Conservation (phyloP, 2,888 invertebrate genomes). For the Dryomyza anilis region DNA sequence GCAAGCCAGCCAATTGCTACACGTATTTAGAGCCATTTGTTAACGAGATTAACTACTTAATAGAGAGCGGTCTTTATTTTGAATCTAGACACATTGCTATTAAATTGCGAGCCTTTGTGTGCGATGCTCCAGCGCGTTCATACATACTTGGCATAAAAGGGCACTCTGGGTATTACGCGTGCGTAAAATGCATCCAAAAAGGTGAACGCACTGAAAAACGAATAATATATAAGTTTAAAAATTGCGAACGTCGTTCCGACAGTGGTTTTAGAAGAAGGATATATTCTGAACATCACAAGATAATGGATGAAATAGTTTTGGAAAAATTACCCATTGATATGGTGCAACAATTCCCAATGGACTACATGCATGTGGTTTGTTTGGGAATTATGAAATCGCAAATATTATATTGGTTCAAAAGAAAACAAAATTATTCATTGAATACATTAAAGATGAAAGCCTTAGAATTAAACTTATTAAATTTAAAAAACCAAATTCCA, state of each 20-base stretch:
- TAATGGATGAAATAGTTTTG: neutral
- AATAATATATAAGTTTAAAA: neutral
- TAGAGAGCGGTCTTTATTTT: neutral
- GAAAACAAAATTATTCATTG: neutral
- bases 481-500: neutral
- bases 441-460: too few species aligned
- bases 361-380: neutral
- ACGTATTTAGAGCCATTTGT: neutral
- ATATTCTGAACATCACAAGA: neutral
- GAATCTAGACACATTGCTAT: neutral
- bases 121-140: neutral
- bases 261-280: neutral
- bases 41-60: neutral
- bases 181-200: neutral
- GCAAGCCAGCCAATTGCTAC: neutral
- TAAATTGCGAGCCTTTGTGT: neutral
- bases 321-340: neutral
- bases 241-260: neutral
- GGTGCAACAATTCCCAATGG: neutral
- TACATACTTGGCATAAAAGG: neutral
- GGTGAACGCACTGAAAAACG: neutral
- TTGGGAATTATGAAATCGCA: neutral
- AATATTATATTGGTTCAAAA: neutral
- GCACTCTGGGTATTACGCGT: neutral
- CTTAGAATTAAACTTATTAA: too few species aligned